Evolutionary conservation across 1,140 invertebrate species (phyloP).

Genomic region (Pseudobourletiella spinata): DNA sequence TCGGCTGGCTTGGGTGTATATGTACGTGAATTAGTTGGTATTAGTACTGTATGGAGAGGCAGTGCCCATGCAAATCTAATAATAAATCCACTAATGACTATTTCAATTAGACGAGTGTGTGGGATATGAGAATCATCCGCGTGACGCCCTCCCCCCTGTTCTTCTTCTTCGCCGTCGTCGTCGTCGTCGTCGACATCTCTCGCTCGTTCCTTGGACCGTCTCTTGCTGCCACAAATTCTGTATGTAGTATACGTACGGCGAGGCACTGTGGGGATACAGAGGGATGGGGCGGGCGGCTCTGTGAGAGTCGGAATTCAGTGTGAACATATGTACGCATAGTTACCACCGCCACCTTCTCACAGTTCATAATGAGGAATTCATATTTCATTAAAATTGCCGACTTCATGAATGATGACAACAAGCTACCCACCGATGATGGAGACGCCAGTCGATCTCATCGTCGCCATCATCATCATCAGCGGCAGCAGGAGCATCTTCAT

Average conservation of each 20-base stretch:
- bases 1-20: no score
- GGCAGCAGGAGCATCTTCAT: no score
- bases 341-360: not conserved
- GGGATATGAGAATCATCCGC: conserved; percentile 24
- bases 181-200: no score
- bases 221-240: not conserved
- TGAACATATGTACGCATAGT: no score
- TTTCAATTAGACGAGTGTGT: conserved; percentile 30
- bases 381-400: conserved; percentile 31
- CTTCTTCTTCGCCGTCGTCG: no score
- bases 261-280: not conserved
- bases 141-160: conserved; percentile 23
- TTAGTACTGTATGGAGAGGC: not conserved
- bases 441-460: conserved; percentile 10
- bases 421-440: conserved; percentile 19
- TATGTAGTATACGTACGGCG: not conserved
- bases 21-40: not conserved
- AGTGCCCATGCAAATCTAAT: conserved; percentile 20
- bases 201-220: no score
- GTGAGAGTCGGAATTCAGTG: no score
- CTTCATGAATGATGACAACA: conserved; percentile 30
- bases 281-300: not conserved
- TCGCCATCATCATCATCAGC: not conserved
- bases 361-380: conserved; percentile 29
- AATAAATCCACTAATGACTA: conserved; percentile 31